Evolutionary conservation across 2,113 vertebrate species (phyloP).

Genomic region (Paramormyrops kingsleyae): DNA sequence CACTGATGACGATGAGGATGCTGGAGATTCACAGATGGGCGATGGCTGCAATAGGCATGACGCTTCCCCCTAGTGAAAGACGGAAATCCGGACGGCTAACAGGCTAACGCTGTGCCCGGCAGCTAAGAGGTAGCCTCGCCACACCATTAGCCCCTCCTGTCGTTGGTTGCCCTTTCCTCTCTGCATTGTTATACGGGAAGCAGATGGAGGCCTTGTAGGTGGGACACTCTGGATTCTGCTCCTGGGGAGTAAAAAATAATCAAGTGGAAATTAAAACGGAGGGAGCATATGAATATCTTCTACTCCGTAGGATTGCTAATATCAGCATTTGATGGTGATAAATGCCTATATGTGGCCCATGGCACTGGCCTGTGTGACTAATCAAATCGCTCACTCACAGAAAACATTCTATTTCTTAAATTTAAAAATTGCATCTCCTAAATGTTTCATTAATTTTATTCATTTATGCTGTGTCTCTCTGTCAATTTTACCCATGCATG

Average conservation of each 20-base stretch:
- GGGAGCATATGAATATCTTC: conserved; percentile 44
- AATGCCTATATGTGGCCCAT: conserved; percentile 50
- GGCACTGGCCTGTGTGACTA: conserved; percentile 48
- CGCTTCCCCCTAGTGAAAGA: neutral
- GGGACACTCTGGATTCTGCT: conserved; percentile 61
- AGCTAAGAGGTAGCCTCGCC: neutral
- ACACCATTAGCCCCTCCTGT: neutral
- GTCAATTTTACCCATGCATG: neutral
- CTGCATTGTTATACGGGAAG: conserved; percentile 39
- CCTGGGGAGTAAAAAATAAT: conserved; percentile 37
- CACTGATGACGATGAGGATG: neutral
- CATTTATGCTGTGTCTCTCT: neutral
- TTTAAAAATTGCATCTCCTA: neutral
- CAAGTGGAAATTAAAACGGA: conserved; percentile 49
- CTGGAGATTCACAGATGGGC: neutral
- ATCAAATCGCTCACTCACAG: conserved; percentile 34
- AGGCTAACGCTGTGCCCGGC: neutral
- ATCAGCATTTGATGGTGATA: conserved; percentile 53
- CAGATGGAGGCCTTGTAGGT: conserved; percentile 72
- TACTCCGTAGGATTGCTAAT: conserved; percentile 44
- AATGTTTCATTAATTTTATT: conserved; percentile 4
- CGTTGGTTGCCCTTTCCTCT: neutral
- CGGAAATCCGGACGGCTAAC: neutral
- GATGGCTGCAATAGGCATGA: neutral
- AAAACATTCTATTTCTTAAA: conserved; percentile 6